Percentiles rank a stretch among this genome's conserved stretches.
Conservation (phyloP, 2,113 vertebrate species). For the Acanthisitta chloris region DNA sequence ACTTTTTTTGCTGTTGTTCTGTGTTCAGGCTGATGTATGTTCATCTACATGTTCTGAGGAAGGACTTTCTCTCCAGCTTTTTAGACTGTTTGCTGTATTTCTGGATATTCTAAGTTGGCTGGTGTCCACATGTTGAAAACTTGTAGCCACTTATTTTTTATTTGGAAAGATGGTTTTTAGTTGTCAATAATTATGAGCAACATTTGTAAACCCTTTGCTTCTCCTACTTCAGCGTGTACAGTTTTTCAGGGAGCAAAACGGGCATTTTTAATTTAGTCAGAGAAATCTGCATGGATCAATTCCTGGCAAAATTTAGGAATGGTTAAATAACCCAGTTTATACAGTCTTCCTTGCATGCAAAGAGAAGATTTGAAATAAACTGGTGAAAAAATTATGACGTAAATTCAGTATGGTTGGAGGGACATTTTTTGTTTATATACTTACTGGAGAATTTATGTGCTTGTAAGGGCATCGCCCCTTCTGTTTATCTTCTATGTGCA, state of each 20-base stretch:
- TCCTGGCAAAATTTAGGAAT: not conserved
- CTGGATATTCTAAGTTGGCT: not conserved
- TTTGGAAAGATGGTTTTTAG: not conserved
- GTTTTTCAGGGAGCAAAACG: not conserved
- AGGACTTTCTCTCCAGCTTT: not conserved
- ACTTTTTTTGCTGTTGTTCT: not conserved
- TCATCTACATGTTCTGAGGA: not conserved
- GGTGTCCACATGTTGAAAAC: not conserved
- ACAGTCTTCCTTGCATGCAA: not conserved
- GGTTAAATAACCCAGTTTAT: not conserved
- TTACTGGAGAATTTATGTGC: not conserved
- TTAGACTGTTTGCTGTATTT: not conserved
- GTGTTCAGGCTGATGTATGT: not conserved
- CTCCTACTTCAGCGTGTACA: not conserved
- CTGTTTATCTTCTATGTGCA: not conserved
- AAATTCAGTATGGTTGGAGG: not conserved
- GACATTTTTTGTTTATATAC: not conserved
- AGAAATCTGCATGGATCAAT: not conserved
- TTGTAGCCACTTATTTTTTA: not conserved
- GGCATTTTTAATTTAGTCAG: not conserved
- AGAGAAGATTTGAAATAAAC: not conserved
- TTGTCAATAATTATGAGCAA: not conserved
- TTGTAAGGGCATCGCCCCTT: not conserved
- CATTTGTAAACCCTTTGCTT: not conserved
- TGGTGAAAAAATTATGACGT: not conserved